phyloP scores from a whole-genome alignment of 1,140 invertebrate genomes.

The Akabosia matsudoensis region DNA sequence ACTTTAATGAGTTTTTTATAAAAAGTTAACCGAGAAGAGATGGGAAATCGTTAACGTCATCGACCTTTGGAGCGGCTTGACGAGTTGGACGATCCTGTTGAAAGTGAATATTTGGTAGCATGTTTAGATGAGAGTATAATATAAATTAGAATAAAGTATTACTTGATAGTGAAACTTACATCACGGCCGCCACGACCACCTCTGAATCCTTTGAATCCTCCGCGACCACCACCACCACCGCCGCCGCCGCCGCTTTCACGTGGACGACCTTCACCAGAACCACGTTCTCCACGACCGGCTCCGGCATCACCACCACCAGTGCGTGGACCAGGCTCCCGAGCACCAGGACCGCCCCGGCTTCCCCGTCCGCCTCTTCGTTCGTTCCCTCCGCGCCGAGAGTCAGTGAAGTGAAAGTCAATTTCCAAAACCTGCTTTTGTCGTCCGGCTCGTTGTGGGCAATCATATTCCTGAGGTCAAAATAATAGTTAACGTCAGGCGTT shows the following conservation, averaged over 20 bases:
- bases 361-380: constrained; percentile 60
- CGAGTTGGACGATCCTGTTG: constrained; percentile 48
- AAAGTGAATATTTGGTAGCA: constrained; percentile 23
- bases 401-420: constrained; percentile 85
- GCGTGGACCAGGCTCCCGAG: constrained; percentile 31
- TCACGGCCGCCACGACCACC: constrained; percentile 42
- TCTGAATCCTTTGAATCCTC: constrained; percentile 12
- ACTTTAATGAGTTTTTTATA: neutral
- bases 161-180: constrained; percentile 33
- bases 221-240: constrained; percentile 42
- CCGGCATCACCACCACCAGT: constrained; percentile 47
- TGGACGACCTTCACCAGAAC: constrained; percentile 46
- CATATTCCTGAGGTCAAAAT: constrained; percentile 52
- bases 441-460: constrained; percentile 81
- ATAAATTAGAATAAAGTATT: too few relatives aligned
- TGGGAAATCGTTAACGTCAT: constrained; percentile 92
- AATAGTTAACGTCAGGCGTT: neutral
- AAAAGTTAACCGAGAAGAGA: constrained; percentile 8
- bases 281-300: constrained; percentile 50
- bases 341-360: constrained; percentile 52
- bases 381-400: constrained; percentile 68
- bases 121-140: too few relatives aligned
- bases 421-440: constrained; percentile 80
- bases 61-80: constrained; percentile 81
- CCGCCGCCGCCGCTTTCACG: constrained; percentile 48